These are phyloP conservation scores for Acleris cristana DNA, from an alignment of 2,888 invertebrate species.

Conservation along the genomic window DNA sequence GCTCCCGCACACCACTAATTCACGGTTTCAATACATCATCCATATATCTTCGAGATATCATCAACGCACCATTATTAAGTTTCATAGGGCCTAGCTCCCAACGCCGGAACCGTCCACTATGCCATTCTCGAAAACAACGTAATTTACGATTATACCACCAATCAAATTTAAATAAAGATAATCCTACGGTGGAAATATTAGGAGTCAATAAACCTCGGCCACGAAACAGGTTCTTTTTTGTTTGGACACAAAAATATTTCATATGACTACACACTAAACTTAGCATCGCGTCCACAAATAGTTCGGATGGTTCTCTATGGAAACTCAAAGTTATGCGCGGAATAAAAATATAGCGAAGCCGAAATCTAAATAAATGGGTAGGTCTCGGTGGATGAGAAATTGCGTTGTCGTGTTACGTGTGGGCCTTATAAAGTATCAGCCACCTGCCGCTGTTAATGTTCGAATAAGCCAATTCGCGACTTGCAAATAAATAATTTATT, in stretches of 20 bases:
- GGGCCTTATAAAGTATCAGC: slow-evolving; percentile 29
- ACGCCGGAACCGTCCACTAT: slow-evolving; percentile 2
- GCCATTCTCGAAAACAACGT: slow-evolving; percentile 34
- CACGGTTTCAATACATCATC: slow-evolving; percentile 29
- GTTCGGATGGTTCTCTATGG: slow-evolving; percentile 21
- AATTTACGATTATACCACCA: slow-evolving; percentile 42
- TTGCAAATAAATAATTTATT: slow-evolving; percentile 24
- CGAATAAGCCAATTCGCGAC: slow-evolving; percentile 19
- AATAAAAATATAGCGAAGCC: slow-evolving; percentile 25
- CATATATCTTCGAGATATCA: slow-evolving; percentile 35
- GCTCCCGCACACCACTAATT: slow-evolving; percentile 47
- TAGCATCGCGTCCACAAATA: slow-evolving; percentile 25
- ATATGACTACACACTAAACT: slow-evolving; percentile 50
- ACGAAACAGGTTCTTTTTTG: slow-evolving; percentile 74
- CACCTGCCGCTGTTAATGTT: slow-evolving; percentile 37
- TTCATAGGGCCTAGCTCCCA: slow-evolving; percentile 19
- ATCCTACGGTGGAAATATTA: slow-evolving; percentile 64
- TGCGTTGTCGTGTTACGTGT: slow-evolving; percentile 16
- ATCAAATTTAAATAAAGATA: slow-evolving; percentile 53
- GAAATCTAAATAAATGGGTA: slow-evolving; percentile 16
- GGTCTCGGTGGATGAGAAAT: slow-evolving; percentile 25
- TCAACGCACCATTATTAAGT: slow-evolving; percentile 26
- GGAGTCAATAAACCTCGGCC: slow-evolving; percentile 76
- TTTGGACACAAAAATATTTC: slow-evolving; percentile 77
- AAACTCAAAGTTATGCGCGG: slow-evolving; percentile 23